A percentile compares a stretch with the other conserved stretches of the same genome.
Conservation (phyloP, 1,140 invertebrate species). For the Gryon sp. region DNA sequence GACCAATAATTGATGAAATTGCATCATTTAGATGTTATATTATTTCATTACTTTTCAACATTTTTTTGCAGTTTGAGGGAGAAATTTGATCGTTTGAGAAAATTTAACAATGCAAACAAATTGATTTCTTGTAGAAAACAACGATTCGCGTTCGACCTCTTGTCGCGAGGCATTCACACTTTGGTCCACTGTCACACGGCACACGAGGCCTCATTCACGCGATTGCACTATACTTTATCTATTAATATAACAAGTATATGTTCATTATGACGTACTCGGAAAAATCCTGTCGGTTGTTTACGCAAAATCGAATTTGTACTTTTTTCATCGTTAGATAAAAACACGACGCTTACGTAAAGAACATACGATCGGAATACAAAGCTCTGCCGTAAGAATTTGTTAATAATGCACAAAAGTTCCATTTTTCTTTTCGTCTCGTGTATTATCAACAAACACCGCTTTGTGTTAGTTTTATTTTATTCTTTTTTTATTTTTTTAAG, state of each 20-base stretch:
- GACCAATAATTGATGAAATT: no score
- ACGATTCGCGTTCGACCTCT: constrained; percentile 30
- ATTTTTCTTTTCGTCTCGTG: not conserved
- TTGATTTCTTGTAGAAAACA: constrained; percentile 27
- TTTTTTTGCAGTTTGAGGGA: constrained; percentile 15
- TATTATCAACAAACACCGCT: constrained; percentile 53
- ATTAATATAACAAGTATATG: constrained; percentile 76
- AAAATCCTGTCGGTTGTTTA: constrained; percentile 74
- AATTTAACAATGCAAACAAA: constrained; percentile 27
- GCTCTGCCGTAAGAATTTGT: constrained; percentile 60
- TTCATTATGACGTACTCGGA: constrained; percentile 68
- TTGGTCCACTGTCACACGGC: constrained; percentile 76
- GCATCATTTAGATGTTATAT: no score
- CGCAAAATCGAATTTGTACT: constrained; percentile 78
- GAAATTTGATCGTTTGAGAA: not conserved
- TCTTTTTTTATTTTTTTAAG: no score
- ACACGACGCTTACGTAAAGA: constrained; percentile 69
- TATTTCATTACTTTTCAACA: no score
- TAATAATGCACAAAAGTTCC: constrained; percentile 29
- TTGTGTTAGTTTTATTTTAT: no score
- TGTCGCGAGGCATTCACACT: constrained; percentile 71
- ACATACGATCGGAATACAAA: constrained; percentile 71
- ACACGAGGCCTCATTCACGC: constrained; percentile 72
- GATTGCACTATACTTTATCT: constrained; percentile 76
- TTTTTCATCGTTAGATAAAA: constrained; percentile 71